Evolutionary conservation across 2,888 invertebrate genomes (phyloP).

Genomic region (Cephus spinipes): DNA sequence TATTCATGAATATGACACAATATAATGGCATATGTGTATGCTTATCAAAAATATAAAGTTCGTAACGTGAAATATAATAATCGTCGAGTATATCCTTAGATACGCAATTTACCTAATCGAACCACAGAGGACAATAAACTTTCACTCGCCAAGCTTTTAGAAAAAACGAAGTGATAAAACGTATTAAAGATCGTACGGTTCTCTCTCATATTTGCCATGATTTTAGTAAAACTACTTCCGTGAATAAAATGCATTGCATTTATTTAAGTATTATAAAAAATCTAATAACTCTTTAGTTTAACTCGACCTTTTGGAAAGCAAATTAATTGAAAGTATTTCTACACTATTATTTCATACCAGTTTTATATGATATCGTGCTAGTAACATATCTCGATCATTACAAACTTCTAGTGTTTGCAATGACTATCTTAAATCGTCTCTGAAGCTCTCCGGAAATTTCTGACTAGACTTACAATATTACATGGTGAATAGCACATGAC

Average conservation of each 20-base stretch:
- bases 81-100: slow-evolving; percentile 24
- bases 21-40: slow-evolving; percentile 26
- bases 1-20: slow-evolving; percentile 29
- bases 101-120: slow-evolving; percentile 14
- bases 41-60: slow-evolving; percentile 23
- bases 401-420: not conserved
- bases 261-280: slow-evolving; percentile 29
- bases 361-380: too few relatives aligned
- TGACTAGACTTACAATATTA: too few relatives aligned
- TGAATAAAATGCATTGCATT: slow-evolving; percentile 33
- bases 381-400: too few relatives aligned
- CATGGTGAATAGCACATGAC: too few relatives aligned
- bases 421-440: too few relatives aligned
- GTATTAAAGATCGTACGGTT: slow-evolving; percentile 30
- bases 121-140: slow-evolving; percentile 17
- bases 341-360: too few relatives aligned
- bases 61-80: slow-evolving; percentile 12
- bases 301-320: not conserved
- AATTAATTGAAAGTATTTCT: too few relatives aligned
- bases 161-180: slow-evolving; percentile 15
- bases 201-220: slow-evolving; percentile 22
- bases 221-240: slow-evolving; percentile 24
- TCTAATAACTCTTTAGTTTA: slow-evolving; percentile 27
- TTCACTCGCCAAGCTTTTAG: slow-evolving; percentile 22
- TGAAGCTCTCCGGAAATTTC: too few relatives aligned